Evolutionary conservation across 2,113 vertebrate species (phyloP).

Genomic region (Formicarius rufipectus): DNA sequence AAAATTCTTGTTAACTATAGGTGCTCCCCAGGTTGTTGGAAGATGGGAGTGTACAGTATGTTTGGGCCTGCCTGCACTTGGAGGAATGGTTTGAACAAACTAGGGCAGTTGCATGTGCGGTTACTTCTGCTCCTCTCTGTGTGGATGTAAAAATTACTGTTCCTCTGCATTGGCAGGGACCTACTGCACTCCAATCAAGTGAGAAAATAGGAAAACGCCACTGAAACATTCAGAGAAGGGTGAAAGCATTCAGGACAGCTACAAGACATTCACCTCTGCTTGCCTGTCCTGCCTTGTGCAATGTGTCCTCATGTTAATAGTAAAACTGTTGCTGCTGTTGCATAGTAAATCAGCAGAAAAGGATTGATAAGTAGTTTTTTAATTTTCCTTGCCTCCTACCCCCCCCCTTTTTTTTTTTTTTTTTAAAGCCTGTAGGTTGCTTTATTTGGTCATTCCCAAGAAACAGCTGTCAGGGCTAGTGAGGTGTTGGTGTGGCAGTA

Average conservation of each 20-base stretch:
- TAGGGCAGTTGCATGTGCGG: background rate
- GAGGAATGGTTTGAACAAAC: rapidly evolving
- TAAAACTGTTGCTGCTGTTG: background rate
- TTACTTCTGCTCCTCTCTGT: background rate
- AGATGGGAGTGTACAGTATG: background rate
- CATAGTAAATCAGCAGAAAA: background rate
- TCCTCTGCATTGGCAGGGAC: background rate
- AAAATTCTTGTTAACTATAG: background rate
- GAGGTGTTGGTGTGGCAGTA: background rate
- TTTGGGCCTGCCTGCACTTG: background rate
- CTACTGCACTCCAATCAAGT: background rate
- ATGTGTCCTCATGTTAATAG: background rate
- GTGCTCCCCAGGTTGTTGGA: background rate
- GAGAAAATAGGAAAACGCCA: background rate
- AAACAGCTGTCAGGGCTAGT: background rate
- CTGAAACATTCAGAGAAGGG: background rate
- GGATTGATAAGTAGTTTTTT: rapidly evolving
- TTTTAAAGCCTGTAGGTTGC: background rate
- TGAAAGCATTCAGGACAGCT: background rate
- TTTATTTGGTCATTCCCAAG: background rate
- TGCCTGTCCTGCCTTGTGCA: rapidly evolving
- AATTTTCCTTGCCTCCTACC: background rate
- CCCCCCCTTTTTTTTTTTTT: background rate
- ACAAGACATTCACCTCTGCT: background rate
- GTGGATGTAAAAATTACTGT: background rate